Percentiles rank a stretch among this genome's conserved stretches.
Conservation (phyloP, 2,888 invertebrate species). For the Mimumesa dahlbomi region DNA sequence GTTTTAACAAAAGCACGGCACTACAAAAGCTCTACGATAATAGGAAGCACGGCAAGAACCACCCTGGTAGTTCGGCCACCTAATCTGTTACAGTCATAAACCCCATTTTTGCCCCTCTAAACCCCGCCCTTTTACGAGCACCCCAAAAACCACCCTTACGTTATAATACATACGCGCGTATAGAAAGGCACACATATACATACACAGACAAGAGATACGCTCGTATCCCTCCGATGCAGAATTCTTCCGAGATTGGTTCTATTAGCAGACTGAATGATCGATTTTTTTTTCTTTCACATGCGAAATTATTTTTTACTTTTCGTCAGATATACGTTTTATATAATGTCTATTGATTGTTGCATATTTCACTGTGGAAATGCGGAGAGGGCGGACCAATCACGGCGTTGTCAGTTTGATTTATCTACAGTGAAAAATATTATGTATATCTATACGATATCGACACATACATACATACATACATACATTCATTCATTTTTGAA, state of each 20-base stretch:
- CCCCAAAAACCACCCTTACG: constrained; percentile 48
- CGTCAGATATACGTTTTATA: too few relatives aligned
- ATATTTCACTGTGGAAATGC: too few relatives aligned
- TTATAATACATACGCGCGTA: constrained; percentile 9
- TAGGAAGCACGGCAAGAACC: constrained; percentile 66
- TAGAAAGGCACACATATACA: background rate
- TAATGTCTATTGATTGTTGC: too few relatives aligned
- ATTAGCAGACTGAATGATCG: constrained; percentile 6
- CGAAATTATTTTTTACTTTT: too few relatives aligned
- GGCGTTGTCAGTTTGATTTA: too few relatives aligned
- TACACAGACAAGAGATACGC: background rate
- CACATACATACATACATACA: too few relatives aligned
- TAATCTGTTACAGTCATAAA: constrained; percentile 80
- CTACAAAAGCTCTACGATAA: constrained; percentile 66
- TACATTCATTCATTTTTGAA: too few relatives aligned
- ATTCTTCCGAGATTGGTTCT: constrained; percentile 43
- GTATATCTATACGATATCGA: too few relatives aligned
- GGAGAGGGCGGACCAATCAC: too few relatives aligned
- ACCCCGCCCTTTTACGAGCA: constrained; percentile 52
- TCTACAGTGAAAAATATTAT: too few relatives aligned
- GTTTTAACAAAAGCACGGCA: constrained; percentile 63
- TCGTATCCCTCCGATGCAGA: constrained; percentile 28
- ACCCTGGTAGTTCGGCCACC: constrained; percentile 71
- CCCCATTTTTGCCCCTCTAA: constrained; percentile 74
- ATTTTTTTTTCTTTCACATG: too few relatives aligned